Evolutionary conservation across 2,113 vertebrate species (phyloP).

Genomic region (Phodopus roborovskii): DNA sequence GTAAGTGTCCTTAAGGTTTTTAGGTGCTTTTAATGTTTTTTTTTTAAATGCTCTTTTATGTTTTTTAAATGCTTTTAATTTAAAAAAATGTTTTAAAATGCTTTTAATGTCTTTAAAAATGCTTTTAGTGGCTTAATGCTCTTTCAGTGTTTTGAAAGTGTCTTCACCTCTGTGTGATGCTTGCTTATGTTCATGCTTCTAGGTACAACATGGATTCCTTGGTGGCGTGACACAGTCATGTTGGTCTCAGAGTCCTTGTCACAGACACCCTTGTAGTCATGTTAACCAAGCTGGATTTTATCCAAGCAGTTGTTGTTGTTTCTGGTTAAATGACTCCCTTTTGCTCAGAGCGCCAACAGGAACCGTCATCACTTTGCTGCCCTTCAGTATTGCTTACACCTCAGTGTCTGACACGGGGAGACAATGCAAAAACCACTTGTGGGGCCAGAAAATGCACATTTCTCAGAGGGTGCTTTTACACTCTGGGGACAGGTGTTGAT

Average conservation of each 20-base stretch:
- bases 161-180: neutral
- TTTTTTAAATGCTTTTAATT: neutral
- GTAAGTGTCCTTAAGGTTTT: neutral
- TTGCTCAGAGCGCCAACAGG: neutral
- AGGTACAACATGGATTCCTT: neutral
- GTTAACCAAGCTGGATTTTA: neutral
- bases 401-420: neutral
- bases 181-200: neutral
- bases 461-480: neutral
- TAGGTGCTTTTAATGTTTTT: neutral
- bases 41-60: neutral
- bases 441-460: neutral
- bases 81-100: neutral
- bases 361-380: neutral
- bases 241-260: neutral
- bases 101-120: neutral
- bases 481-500: neutral
- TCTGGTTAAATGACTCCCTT: neutral
- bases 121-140: neutral
- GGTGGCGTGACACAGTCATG: neutral
- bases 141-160: neutral
- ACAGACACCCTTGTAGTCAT: neutral
- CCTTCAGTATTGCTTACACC: neutral
- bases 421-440: neutral
- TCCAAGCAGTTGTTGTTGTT: neutral